phyloP scores from a whole-genome alignment of 30 jellyfish, hydroid and myxozoan species.

The Morbakka virulenta region DNA sequence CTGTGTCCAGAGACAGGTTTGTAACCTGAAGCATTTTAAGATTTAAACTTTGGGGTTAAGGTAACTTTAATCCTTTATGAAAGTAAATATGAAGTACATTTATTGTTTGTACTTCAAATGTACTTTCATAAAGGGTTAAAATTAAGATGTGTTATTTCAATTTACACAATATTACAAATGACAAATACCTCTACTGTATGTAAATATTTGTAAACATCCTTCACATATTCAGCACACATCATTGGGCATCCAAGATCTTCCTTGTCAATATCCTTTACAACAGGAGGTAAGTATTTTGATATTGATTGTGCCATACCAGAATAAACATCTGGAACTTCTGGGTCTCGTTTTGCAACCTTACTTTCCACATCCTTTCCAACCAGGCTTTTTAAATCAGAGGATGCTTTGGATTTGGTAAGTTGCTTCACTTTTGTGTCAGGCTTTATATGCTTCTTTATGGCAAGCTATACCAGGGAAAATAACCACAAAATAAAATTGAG shows the following conservation, averaged over 20 bases:
- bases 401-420: not conserved
- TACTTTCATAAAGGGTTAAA: no score
- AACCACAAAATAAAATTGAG: no score
- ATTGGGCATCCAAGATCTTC: constrained; percentile 62
- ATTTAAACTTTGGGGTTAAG: not conserved
- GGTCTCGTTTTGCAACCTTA: not conserved
- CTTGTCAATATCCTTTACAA: constrained; percentile 58
- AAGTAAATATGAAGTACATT: no score
- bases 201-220: constrained; percentile 72
- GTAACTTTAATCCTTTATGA: no score
- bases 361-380: not conserved
- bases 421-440: not conserved
- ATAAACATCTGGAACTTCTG: not conserved
- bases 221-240: constrained; percentile 90
- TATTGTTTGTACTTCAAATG: no score
- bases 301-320: not conserved
- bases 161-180: no score
- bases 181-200: constrained; percentile 67
- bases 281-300: not conserved
- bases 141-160: no score
- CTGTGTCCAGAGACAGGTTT: no score
- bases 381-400: not conserved
- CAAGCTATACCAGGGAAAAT: not conserved
- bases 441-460: not conserved
- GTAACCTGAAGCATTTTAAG: no score